A percentile compares a stretch with the other conserved stretches of the same genome.
These are phyloP conservation scores for Drymodes brunneopygia DNA, from an alignment of 2,113 vertebrate genomes.

Conservation along the genomic window DNA sequence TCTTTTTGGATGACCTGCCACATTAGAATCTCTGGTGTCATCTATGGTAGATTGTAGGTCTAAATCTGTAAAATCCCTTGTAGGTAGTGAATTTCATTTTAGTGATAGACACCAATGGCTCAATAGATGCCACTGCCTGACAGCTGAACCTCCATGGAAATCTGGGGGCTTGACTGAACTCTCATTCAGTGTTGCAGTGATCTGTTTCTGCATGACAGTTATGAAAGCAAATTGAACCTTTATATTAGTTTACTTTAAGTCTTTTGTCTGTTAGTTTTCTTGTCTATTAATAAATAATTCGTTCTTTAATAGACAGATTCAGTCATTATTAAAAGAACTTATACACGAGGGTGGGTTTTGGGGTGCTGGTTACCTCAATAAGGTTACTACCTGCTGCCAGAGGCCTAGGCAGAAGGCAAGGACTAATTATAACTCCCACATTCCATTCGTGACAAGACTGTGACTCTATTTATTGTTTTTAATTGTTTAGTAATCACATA, in stretches of 20 bases:
- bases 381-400: too few relatives aligned
- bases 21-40: not conserved
- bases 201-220: not conserved
- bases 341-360: too few relatives aligned
- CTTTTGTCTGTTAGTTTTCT: too few relatives aligned
- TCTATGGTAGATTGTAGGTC: not conserved
- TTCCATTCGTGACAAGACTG: too few relatives aligned
- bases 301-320: too few relatives aligned
- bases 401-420: too few relatives aligned
- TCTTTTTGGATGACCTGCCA: not conserved
- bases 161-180: not conserved
- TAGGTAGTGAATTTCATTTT: not conserved
- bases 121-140: not conserved
- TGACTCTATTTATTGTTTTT: not conserved
- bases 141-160: not conserved
- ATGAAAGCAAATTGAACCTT: not conserved
- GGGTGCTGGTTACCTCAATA: too few relatives aligned
- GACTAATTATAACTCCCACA: too few relatives aligned
- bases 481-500: not conserved
- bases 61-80: not conserved
- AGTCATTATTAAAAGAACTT: too few relatives aligned
- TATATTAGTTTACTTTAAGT: too few relatives aligned
- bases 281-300: too few relatives aligned
- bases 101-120: not conserved
- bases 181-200: not conserved